Evolutionary conservation across 2,113 vertebrate species (phyloP).

Genomic region (Mirounga angustirostris): DNA sequence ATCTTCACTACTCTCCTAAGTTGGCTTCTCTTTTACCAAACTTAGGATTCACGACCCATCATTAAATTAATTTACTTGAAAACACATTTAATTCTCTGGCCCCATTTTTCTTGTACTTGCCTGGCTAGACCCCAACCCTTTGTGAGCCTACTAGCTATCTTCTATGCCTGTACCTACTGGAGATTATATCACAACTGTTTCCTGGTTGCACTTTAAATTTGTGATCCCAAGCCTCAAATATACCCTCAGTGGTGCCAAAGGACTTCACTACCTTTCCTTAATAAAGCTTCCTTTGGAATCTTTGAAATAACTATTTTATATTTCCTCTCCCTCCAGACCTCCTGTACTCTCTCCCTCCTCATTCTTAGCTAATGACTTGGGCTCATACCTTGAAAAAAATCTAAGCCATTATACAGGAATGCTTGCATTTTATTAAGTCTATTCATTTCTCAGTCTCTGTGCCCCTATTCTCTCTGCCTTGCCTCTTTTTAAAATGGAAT

Average conservation of each 20-base stretch:
- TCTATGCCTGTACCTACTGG: neutral
- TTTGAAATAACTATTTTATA: slow-evolving; percentile 11
- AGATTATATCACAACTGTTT: neutral
- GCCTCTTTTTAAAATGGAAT: neutral
- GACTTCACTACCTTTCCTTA: neutral
- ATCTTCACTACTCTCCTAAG: neutral
- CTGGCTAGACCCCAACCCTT: neutral
- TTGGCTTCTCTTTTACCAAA: neutral
- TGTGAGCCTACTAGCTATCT: neutral
- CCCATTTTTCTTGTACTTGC: neutral
- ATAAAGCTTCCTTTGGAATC: neutral
- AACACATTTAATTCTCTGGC: neutral
- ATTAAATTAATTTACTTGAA: neutral
- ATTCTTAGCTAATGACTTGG: neutral
- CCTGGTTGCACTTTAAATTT: neutral
- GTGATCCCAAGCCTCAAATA: neutral
- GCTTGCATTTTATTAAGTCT: neutral
- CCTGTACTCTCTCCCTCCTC: neutral
- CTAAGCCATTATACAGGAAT: neutral
- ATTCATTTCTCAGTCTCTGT: neutral
- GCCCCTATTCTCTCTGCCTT: neutral
- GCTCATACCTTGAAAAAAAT: neutral
- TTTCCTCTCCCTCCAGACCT: neutral
- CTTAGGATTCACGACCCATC: neutral
- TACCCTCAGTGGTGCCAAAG: neutral